phyloP scores from a whole-genome alignment of 2,797 vertebrate genomes.

The Fundulus diaphanus region DNA sequence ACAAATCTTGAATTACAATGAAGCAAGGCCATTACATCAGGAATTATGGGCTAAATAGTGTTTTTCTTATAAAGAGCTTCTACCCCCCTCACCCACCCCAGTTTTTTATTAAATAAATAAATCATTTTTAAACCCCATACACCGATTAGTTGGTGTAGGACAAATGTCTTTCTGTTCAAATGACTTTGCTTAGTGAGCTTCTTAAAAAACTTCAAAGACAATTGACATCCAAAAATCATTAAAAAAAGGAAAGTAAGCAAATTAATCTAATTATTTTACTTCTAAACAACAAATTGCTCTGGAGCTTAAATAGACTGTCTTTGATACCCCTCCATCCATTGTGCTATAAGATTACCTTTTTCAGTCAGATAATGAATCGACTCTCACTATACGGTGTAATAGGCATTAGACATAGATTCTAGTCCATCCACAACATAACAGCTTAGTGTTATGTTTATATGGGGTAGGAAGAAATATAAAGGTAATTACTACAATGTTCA shows the following conservation, averaged over 20 bases:
- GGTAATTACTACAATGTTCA: constrained; percentile 14
- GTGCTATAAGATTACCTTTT: neutral
- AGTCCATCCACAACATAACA: no score
- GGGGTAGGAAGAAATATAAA: no score
- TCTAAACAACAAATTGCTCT: neutral
- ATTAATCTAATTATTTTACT: neutral
- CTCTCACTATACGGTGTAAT: neutral
- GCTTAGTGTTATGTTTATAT: no score
- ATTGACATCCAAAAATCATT: neutral
- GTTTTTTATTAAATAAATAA: neutral
- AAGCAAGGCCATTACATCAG: neutral
- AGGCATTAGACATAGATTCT: neutral
- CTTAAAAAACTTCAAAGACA: neutral
- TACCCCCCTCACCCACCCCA: neutral
- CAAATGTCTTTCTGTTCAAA: neutral
- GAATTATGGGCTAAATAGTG: neutral
- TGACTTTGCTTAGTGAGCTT: neutral
- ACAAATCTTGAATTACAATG: neutral
- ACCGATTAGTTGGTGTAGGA: neutral
- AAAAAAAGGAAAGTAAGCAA: neutral
- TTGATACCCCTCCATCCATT: neutral
- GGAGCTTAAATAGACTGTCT: neutral
- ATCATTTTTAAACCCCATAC: neutral
- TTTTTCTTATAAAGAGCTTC: neutral
- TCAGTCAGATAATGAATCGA: neutral